Base-by-base conservation (phyloP, 2,113 vertebrate genomes). In the Chloroceryle aenea region DNA sequence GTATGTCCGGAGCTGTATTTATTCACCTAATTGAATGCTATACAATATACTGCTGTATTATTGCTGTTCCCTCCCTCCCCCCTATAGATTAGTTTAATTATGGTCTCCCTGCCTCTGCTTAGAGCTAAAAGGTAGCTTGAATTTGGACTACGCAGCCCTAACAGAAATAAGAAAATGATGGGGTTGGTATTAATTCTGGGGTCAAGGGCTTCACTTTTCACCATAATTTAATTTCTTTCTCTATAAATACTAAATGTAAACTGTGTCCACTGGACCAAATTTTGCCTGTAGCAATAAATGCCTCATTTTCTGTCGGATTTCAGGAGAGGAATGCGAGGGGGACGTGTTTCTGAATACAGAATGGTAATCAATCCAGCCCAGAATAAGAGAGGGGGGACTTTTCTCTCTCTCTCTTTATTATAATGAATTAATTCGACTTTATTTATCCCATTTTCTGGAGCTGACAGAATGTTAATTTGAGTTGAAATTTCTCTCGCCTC, bases 381-480 rank as follows among this genome's bases (percentile, higher is more conserved):
- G 98, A 98, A 98, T 98, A 98, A 98, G 97, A 97, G 96, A 97
- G 73, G 91, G 97, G 97, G 95, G 91, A 96, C 82, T 96, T 95
- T 89, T 96, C 8, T 97, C 93, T 90, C 93, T 97, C 98, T 98
- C 98, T 98, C 98, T 98, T 98, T 98, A 98, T 99, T 99, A 98
- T 98, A 99, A 99, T 98, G 98, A 99, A 99, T 99, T 99, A 99
- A 99, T 99, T 99, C 98, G 98, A 99, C 99, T 99, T 99, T 99
- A 99, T 99, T 99, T 99, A 99, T 99, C 99, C 99, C 98, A 98
- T 99, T 99, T 98, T 99, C 99, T 99, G 98, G 98, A 99, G 98
- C 99, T 99, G 99, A 99, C 99, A 99, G 98, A 99, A 99, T 99
- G 99, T 99, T 99, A 99, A 99, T 99, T 99, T 99, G 99, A 99